phyloP scores from a whole-genome alignment of 2,888 invertebrate species.

The Pomacea canaliculata region DNA sequence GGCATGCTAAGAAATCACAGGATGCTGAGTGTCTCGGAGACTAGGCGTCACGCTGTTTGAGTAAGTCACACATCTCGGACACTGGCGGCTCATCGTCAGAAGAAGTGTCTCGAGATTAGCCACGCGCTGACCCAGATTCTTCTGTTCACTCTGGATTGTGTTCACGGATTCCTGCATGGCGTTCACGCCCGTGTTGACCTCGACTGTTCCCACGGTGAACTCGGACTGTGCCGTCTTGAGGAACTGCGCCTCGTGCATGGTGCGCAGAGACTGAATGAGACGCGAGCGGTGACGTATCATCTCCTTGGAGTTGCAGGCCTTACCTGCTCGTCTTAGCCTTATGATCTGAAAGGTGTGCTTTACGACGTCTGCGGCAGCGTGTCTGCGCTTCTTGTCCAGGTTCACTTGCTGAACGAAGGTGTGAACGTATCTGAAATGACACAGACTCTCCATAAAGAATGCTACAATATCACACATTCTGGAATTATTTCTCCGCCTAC shows the following conservation, averaged over 20 bases:
- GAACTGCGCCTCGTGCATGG: conserved; percentile 51
- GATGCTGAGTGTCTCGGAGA: background rate
- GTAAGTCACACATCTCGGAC: conserved; percentile 39
- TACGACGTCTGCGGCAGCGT: conserved; percentile 55
- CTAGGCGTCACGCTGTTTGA: conserved; percentile 25
- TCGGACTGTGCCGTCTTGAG: conserved; percentile 47
- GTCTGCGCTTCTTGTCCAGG: conserved; percentile 47
- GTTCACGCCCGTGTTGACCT: conserved; percentile 49
- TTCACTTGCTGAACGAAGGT: conserved; percentile 56
- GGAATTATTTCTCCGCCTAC: too few species aligned
- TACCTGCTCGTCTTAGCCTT: conserved; percentile 43
- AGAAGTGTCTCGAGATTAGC: conserved; percentile 46
- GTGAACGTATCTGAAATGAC: conserved; percentile 45
- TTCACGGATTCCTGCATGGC: conserved; percentile 45
- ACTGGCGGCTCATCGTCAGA: conserved; percentile 47
- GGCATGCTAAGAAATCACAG: too few species aligned
- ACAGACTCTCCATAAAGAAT: background rate
- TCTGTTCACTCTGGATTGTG: conserved; percentile 46
- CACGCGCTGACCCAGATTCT: conserved; percentile 41
- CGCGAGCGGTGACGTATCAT: conserved; percentile 47
- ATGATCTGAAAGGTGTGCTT: conserved; percentile 46
- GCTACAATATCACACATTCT: too few species aligned
- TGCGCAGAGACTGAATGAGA: conserved; percentile 46
- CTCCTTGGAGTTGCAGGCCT: conserved; percentile 34
- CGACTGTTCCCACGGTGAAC: conserved; percentile 49